Base-by-base conservation (phyloP, 1,140 invertebrate genomes). In the Drosophila funebris region DNA sequence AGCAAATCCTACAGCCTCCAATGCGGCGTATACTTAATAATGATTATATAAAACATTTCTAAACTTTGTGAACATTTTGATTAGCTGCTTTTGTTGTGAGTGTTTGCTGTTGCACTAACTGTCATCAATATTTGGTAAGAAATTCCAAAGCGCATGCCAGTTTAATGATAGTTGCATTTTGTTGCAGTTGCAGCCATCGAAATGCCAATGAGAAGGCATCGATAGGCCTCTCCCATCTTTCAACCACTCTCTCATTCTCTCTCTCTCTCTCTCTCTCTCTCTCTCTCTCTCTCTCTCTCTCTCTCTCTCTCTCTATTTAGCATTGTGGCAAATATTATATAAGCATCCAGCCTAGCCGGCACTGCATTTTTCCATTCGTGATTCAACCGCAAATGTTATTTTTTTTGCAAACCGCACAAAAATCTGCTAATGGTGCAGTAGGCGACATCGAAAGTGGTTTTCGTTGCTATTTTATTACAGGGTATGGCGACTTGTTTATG, bases 101-200 rank as follows among this genome's bases (percentile, higher is more conserved):
- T 9, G 7, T 13, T 43, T 16, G 29, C 16, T 18, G 46, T 16
- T 71, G 56, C 67, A 36, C 16, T 60, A 58, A 80, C 70, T 87
- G 77, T 77, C 77, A 81, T 78, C 70, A 77, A 87, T 87, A 85
- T 87, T 85, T 85, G 81, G 81, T 74, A 87, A 85, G 78, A 84
- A 87, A 85, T 85, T 71, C 82, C 82, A 72, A 52, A 62, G 67
- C 58, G 69, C 73, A 80, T 85, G 60, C 77, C 80, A 74, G 77
- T 77, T 79, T 76, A 61, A 53, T 53, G 53, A 76, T 69, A 68
- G 57, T 82, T 82, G 68, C 76, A 67, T 39, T 67, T 37, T 43
- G 61, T 37, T 43, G 61, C 43, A 60, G 53, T 72, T 78, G 60
- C 73, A 73, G 61, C 39, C 58, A 62, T 36, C 20, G 53, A 70